Percentiles rank a stretch among this genome's conserved stretches.
Evolutionary conservation across 2,797 vertebrate genomes (phyloP).

Genomic region (Argentina silus): DNA sequence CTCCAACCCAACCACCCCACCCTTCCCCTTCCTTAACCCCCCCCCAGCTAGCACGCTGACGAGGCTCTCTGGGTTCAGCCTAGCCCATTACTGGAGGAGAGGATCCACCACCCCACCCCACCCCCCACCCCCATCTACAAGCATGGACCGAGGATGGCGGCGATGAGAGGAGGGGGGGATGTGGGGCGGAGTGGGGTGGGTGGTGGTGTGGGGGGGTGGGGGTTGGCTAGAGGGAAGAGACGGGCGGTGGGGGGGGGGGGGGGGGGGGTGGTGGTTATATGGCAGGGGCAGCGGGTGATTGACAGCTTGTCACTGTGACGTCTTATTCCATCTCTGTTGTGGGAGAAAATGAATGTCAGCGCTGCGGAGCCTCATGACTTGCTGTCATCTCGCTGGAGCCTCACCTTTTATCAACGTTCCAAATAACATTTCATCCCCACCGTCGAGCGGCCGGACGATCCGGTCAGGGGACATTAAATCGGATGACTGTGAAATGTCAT

Average conservation of each 20-base stretch:
- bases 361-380: conserved; percentile 85
- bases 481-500: conserved; percentile 92
- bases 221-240: conserved; percentile 48
- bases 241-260: conserved; percentile 59
- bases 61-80: conserved; percentile 58
- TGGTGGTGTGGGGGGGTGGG: conserved; percentile 11
- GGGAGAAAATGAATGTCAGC: conserved; percentile 85
- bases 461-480: conserved; percentile 93
- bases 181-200: background rate
- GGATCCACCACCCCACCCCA: conserved; percentile 75
- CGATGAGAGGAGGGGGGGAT: background rate
- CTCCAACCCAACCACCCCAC: conserved; percentile 13
- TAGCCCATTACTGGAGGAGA: conserved; percentile 86
- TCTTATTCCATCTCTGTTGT: conserved; percentile 97
- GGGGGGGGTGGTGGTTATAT: conserved; percentile 71
- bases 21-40: conserved; percentile 42
- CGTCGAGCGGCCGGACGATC: conserved; percentile 87
- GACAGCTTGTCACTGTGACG: conserved; percentile 97
- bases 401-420: conserved; percentile 98
- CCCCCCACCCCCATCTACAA: conserved; percentile 23
- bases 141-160: conserved; percentile 32
- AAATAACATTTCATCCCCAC: conserved; percentile 88
- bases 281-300: conserved; percentile 83
- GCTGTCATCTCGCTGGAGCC: conserved; percentile 92
- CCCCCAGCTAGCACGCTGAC: conserved; percentile 78